Percentiles rank a stretch among this genome's conserved stretches.
phyloP scores from a whole-genome alignment of 2,888 invertebrate genomes.

The Leuctra nigra region DNA sequence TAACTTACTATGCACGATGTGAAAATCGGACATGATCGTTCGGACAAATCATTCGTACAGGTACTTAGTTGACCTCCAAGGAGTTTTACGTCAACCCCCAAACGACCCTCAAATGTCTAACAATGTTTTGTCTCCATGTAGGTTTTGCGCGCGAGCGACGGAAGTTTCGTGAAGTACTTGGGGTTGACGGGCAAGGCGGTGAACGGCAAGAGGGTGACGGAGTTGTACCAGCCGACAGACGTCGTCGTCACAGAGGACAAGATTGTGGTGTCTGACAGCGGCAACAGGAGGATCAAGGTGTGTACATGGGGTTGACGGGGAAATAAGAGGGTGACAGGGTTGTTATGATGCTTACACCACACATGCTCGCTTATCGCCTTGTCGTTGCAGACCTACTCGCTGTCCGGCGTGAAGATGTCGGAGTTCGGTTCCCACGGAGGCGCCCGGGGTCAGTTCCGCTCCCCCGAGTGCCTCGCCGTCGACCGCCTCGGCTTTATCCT shows the following conservation, averaged over 20 bases:
- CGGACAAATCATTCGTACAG: too few species aligned
- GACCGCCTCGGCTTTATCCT: conserved; percentile 67
- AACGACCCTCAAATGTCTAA: too few species aligned
- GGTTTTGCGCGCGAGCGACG: conserved; percentile 49
- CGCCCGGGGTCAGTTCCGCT: conserved; percentile 61
- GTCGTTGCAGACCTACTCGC: conserved; percentile 40
- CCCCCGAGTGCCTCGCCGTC: conserved; percentile 64
- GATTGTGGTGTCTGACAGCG: conserved; percentile 57
- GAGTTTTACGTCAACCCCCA: too few species aligned
- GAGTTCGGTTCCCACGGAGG: conserved; percentile 62
- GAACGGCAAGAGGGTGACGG: conserved; percentile 40
- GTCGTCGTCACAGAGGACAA: conserved; percentile 43
- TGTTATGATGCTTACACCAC: neutral
- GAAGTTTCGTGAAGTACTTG: conserved; percentile 53
- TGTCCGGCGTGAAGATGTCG: conserved; percentile 47
- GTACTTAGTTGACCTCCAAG: too few species aligned
- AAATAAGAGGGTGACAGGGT: too few species aligned
- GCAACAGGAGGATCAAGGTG: conserved; percentile 61
- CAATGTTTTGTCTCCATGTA: conserved; percentile 38
- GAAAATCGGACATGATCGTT: too few species aligned
- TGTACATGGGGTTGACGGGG: too few species aligned
- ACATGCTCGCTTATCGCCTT: neutral
- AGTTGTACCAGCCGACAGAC: conserved; percentile 65
- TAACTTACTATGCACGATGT: too few species aligned
- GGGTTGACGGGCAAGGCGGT: conserved; percentile 44